Evolutionary conservation across 2,797 vertebrate species (phyloP).

Genomic region (Premnoplex brunnescens): DNA sequence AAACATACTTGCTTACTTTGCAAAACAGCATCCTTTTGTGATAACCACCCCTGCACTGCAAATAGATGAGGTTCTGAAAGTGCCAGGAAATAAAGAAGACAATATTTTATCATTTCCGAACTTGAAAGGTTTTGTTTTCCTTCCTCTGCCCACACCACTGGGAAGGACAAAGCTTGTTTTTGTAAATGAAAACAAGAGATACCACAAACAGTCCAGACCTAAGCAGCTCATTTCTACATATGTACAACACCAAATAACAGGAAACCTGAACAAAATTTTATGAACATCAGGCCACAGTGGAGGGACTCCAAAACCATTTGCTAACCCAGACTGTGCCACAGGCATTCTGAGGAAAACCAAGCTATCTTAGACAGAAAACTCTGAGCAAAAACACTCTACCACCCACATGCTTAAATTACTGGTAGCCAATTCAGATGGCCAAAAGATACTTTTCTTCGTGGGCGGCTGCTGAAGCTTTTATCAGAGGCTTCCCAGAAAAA

Average conservation of each 20-base stretch:
- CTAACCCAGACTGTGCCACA: conserved; percentile 8
- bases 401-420: conserved; percentile 23
- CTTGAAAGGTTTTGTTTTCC: neutral
- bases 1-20: neutral
- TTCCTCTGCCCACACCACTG: neutral
- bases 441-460: neutral
- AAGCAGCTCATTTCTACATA: neutral
- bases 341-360: conserved; percentile 1
- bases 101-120: neutral
- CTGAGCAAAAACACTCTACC: neutral
- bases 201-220: neutral
- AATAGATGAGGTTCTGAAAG: neutral
- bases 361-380: neutral
- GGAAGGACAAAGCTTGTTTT: neutral
- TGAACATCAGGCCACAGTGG: neutral
- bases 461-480: neutral
- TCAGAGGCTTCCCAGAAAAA: conserved; percentile 10
- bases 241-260: neutral
- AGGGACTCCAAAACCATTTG: neutral
- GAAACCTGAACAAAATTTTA: neutral
- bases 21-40: neutral
- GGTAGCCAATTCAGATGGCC: neutral
- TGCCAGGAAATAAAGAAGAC: neutral
- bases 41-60: neutral
- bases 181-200: neutral